A percentile compares a stretch with the other conserved stretches of the same genome.
These are phyloP conservation scores for Apamea monoglypha DNA, from an alignment of 2,888 invertebrate genomes.

Conservation along the genomic window DNA sequence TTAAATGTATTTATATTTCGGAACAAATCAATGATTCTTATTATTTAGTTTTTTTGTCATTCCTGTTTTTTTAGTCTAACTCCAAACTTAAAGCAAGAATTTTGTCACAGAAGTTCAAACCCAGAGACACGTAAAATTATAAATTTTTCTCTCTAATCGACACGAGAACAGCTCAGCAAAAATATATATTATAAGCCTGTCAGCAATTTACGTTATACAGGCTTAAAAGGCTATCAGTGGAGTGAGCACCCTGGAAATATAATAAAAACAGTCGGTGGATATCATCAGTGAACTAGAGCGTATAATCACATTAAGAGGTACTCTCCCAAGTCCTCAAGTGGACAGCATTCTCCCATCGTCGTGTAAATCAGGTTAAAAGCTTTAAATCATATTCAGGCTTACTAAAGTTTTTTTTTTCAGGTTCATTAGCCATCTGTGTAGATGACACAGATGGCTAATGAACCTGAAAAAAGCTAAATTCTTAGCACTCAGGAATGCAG, in stretches of 20 bases:
- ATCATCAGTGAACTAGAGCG: constrained; percentile 32
- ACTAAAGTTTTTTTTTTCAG: neutral
- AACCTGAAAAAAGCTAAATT: neutral
- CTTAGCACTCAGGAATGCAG: neutral
- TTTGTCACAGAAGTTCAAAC: neutral
- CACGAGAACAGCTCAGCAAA: neutral
- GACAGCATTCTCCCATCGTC: constrained; percentile 1
- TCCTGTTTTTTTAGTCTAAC: neutral
- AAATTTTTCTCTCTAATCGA: neutral
- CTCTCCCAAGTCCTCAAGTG: constrained; percentile 24
- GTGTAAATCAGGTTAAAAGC: constrained; percentile 30
- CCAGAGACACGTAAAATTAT: neutral
- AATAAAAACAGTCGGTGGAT: constrained; percentile 14
- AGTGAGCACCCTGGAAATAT: constrained; percentile 1
- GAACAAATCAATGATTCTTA: too few species aligned
- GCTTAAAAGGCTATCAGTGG: neutral
- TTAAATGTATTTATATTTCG: too few species aligned
- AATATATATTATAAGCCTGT: neutral
- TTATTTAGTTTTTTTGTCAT: neutral
- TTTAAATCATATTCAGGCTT: constrained; percentile 1
- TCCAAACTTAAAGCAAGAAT: neutral
- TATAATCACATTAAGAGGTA: constrained; percentile 30
- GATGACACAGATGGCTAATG: too few species aligned
- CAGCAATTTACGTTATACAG: neutral
- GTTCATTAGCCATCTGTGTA: neutral